Conservation (phyloP, 2,113 vertebrate genomes). For the Tautogolabrus adspersus region DNA sequence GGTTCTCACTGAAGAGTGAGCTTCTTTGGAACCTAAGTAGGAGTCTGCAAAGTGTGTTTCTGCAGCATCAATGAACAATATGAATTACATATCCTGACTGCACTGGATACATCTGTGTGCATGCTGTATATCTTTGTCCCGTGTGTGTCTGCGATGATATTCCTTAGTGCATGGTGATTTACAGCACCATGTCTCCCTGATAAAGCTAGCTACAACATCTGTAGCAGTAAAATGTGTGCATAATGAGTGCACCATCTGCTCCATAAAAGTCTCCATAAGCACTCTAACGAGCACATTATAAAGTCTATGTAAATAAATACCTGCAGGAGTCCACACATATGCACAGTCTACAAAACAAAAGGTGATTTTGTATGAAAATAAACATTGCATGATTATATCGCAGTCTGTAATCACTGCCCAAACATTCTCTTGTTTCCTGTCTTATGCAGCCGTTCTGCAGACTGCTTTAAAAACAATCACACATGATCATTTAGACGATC, state of each 20-base stretch:
- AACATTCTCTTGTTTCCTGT: constrained; percentile 7
- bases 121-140: not conserved
- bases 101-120: constrained; percentile 7
- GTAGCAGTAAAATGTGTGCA: constrained; percentile 32
- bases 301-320: constrained; percentile 43
- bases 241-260: constrained; percentile 53
- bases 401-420: not conserved
- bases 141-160: constrained; percentile 13
- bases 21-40: not conserved
- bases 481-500: constrained; percentile 7
- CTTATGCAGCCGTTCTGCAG: constrained; percentile 40
- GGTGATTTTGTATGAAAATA: constrained; percentile 12
- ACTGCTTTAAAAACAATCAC: constrained; percentile 22
- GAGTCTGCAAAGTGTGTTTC: not conserved
- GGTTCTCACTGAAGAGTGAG: not conserved
- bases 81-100: constrained; percentile 43
- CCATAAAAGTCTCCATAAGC: constrained; percentile 41
- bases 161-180: constrained; percentile 29
- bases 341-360: not conserved
- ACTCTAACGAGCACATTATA: constrained; percentile 28
- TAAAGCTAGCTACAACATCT: constrained; percentile 50
- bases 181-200: constrained; percentile 13
- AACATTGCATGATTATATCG: constrained; percentile 6
- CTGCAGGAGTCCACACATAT: not conserved
- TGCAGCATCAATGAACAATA: constrained; percentile 26